A percentile compares a stretch with the other conserved stretches of the same genome.
These are phyloP conservation scores for Lontra canadensis DNA, from an alignment of 2,113 vertebrate species.

Conservation along the genomic window DNA sequence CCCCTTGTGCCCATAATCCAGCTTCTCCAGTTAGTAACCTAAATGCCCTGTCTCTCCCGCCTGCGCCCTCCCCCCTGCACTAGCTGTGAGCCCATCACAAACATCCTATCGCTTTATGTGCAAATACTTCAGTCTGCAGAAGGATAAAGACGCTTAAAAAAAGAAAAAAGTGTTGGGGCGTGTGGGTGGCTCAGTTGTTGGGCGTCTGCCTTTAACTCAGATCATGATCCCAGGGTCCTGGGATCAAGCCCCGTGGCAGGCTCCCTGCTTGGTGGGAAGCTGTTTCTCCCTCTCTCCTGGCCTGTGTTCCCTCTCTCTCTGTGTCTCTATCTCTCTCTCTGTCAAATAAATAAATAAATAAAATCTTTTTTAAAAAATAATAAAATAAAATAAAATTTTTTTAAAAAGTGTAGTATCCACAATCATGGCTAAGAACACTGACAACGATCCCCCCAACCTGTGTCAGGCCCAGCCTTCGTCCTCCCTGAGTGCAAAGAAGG, in stretches of 20 bases:
- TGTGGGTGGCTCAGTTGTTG: too few relatives aligned
- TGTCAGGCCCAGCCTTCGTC: background rate
- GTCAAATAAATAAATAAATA: too few relatives aligned
- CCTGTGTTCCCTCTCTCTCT: too few relatives aligned
- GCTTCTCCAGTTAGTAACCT: background rate
- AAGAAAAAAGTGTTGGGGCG: too few relatives aligned
- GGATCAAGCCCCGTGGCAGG: too few relatives aligned
- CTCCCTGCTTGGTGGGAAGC: too few relatives aligned
- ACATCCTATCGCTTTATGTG: background rate
- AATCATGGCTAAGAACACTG: background rate
- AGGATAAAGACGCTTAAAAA: background rate
- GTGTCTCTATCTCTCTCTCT: too few relatives aligned
- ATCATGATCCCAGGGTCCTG: too few relatives aligned
- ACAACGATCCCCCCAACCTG: background rate
- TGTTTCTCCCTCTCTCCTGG: too few relatives aligned
- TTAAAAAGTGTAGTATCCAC: background rate
- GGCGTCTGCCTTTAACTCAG: too few relatives aligned
- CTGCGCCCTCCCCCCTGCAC: background rate
- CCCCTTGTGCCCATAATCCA: background rate
- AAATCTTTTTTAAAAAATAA: too few relatives aligned
- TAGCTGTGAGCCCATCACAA: background rate
- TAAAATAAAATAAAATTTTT: too few relatives aligned
- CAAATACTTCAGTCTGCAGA: background rate
- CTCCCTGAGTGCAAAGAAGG: background rate
- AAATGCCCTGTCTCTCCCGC: background rate